Base-by-base conservation (phyloP, 2,797 vertebrate species). In the Picus viridis region DNA sequence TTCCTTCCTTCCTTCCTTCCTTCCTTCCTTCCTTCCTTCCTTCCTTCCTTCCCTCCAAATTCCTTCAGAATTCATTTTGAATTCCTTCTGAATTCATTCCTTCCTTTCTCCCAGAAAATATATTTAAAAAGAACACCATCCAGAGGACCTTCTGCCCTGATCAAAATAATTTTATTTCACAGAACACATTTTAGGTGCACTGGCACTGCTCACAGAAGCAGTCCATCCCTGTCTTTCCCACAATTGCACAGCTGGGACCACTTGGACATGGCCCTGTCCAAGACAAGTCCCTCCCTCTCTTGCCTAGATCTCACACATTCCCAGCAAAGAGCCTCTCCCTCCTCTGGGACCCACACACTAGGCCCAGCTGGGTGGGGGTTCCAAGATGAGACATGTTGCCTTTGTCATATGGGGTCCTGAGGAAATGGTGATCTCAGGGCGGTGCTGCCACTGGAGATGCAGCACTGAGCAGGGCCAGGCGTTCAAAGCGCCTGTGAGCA, bases 211-310 rank as follows among this genome's bases (percentile, higher is more conserved):
- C 45, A 51, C 9, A 65, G 54, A 65, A 86, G 26, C 36, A 65
- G 26, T 6, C 30, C 68, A 17, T 58, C 58, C 59, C 59, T 88
- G 58, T 29, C 69, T 72, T 91, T 75, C 63, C 47, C 39, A 61
- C 61, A 80, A 2, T 0, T 67, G 34, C 53, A 19, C 63, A 64
- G 36, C 17, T 19, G 1, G 63, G 24, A 75, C 67, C 0, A 0
- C 51, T 78, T 75, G 86, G 67, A 72, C 63, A 59, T 1, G 1
- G 29, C 26, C n/a, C 36, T 2, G 0, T n/a, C 54, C 51, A 53
- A 56, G 56, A 54, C 27, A 86, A 27, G n/a, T 75, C 67, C 70
- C 64, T 88, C 64, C 53, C 6, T 70, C 47, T n/a, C 68, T 67
- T 0, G 3, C 58, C 65, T 34, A 27, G 5, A 51, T 80, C 56